These are phyloP conservation scores for Patagioenas fasciata DNA, from an alignment of 2,113 vertebrate species.

Conservation along the genomic window DNA sequence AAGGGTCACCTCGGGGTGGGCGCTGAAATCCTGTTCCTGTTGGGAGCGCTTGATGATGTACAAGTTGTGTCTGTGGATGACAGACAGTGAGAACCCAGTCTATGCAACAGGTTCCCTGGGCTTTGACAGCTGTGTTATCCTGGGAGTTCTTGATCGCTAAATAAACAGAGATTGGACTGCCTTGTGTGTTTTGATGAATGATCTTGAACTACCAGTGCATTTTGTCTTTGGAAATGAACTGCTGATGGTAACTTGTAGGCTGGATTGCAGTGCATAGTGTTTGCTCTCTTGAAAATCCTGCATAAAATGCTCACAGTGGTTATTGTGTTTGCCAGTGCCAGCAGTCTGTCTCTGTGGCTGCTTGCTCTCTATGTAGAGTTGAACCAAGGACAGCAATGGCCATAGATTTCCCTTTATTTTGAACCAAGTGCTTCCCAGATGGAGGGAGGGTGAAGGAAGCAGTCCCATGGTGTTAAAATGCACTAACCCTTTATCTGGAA, in stretches of 20 bases:
- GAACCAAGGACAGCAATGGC: neutral
- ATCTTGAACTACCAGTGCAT: fast-evolving
- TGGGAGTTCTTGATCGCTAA: neutral
- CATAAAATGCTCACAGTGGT: neutral
- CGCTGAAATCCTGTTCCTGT: neutral
- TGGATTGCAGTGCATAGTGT: neutral
- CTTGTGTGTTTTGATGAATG: neutral
- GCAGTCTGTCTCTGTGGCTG: neutral
- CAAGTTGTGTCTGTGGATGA: neutral
- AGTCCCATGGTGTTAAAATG: neutral
- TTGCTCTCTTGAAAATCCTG: neutral
- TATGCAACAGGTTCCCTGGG: neutral
- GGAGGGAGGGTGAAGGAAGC: neutral
- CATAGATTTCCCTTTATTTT: neutral
- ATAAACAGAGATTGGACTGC: neutral
- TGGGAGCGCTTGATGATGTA: neutral
- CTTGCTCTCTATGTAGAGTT: neutral
- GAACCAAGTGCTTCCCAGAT: neutral
- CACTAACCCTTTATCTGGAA: neutral
- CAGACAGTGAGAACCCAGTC: neutral
- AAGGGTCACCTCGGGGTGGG: neutral
- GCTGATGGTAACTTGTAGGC: neutral
- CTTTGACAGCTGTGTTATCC: neutral
- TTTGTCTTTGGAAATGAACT: neutral
- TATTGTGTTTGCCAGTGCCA: neutral